Conservation (phyloP, 2,113 vertebrate genomes). For the Tyto alba region DNA sequence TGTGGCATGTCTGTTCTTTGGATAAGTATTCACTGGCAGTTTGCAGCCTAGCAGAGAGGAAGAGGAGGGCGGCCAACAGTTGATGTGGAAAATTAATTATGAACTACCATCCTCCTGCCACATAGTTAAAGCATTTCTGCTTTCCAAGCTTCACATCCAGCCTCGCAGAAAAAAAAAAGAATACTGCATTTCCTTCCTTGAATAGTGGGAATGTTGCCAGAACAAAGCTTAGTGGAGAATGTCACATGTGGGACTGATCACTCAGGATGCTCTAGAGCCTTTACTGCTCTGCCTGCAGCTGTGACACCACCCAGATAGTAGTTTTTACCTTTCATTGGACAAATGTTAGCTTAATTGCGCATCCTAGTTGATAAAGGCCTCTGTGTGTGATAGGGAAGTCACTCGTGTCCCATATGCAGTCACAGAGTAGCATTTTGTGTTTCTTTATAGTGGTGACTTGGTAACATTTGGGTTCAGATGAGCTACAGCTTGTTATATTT, state of each 20-base stretch:
- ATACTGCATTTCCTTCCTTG: background rate
- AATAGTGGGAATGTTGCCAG: background rate
- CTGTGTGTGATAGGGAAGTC: background rate
- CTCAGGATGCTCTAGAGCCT: background rate
- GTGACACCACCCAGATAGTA: background rate
- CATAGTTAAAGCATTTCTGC: background rate
- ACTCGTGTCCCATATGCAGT: background rate
- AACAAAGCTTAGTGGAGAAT: background rate
- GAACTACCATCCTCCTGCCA: background rate
- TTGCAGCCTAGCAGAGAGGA: constrained; percentile 22
- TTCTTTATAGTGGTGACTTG: background rate
- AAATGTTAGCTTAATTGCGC: background rate
- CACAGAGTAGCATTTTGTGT: background rate
- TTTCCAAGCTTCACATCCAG: background rate
- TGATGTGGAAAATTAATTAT: constrained; percentile 46
- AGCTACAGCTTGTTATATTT: background rate
- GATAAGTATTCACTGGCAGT: background rate
- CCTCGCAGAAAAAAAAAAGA: background rate
- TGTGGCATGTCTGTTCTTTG: background rate
- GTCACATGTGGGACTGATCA: background rate
- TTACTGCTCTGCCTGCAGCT: background rate
- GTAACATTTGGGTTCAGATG: background rate
- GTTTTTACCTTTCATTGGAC: background rate
- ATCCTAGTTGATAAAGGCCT: background rate
- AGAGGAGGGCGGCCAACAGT: background rate